These are phyloP conservation scores for Gracilinanus agilis DNA, from an alignment of 2,113 vertebrate species.

Conservation along the genomic window DNA sequence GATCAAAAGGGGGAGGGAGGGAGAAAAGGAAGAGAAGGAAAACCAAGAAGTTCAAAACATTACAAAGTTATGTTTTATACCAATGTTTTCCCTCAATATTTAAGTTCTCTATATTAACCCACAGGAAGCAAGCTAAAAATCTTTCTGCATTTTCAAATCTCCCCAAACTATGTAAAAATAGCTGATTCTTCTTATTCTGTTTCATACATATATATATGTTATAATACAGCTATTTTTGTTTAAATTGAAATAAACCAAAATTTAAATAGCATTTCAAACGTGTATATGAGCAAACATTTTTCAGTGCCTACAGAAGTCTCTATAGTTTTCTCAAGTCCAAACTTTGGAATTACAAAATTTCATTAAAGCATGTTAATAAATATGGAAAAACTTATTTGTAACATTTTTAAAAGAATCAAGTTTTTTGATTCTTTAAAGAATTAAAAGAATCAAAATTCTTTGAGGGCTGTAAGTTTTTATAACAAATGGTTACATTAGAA, in stretches of 20 bases:
- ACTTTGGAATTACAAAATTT: slow-evolving; percentile 27
- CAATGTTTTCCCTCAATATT: slow-evolving; percentile 53
- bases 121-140: not conserved
- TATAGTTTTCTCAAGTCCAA: slow-evolving; percentile 47
- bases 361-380: slow-evolving; percentile 51
- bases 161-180: not conserved
- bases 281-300: slow-evolving; percentile 44
- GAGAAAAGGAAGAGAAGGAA: not conserved
- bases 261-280: slow-evolving; percentile 31
- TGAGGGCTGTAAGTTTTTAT: slow-evolving; percentile 39
- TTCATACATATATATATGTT: not conserved
- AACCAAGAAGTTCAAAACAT: slow-evolving; percentile 37
- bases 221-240: not conserved
- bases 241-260: not conserved
- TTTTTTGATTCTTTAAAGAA: too few relatives aligned
- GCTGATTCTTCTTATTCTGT: not conserved
- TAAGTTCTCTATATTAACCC: slow-evolving; percentile 55
- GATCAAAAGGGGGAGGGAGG: not conserved
- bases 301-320: slow-evolving; percentile 37
- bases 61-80: slow-evolving; percentile 53
- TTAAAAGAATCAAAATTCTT: slow-evolving; percentile 53
- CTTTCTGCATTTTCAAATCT: not conserved
- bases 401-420: slow-evolving; percentile 53
- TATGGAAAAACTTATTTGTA: slow-evolving; percentile 35
- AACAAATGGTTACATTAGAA: slow-evolving; percentile 37